Conservation (phyloP, 2,888 invertebrate genomes). For the Ornithoptera priamus region DNA sequence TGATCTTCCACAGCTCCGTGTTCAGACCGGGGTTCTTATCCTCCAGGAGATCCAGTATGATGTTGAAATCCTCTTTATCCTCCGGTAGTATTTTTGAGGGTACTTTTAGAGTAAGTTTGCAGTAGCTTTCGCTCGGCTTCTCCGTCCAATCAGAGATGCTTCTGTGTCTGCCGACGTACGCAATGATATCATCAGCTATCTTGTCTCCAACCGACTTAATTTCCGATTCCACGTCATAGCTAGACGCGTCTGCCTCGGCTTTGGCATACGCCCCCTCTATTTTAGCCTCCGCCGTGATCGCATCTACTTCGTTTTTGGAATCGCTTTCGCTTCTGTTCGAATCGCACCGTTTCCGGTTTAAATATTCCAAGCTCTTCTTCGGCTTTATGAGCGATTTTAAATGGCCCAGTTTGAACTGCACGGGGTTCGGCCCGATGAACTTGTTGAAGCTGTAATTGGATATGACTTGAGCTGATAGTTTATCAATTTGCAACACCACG, state of each 20-base stretch:
- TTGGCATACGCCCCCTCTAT: neutral
- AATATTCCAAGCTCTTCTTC: conserved; percentile 51
- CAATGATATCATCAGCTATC: neutral
- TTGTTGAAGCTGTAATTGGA: conserved; percentile 54
- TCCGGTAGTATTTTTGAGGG: conserved; percentile 58
- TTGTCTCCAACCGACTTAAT: neutral
- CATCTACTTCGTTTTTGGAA: neutral
- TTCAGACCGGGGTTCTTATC: conserved; percentile 68
- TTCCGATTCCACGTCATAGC: neutral
- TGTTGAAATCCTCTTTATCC: conserved; percentile 59
- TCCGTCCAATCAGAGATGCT: neutral
- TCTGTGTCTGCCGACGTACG: conserved; percentile 4
- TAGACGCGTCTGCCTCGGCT: neutral
- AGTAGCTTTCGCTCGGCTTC: conserved; percentile 32
- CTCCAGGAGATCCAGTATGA: conserved; percentile 64
- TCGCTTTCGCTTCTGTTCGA: neutral
- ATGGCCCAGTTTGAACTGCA: conserved; percentile 64
- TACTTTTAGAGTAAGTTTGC: conserved; percentile 57
- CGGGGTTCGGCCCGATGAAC: conserved; percentile 45
- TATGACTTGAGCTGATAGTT: conserved; percentile 67
- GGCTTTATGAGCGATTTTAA: conserved; percentile 58
- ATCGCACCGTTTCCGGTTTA: conserved; percentile 37
- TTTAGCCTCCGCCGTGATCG: neutral
- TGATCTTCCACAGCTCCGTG: conserved; percentile 62
- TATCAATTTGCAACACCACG: conserved; percentile 66